Evolutionary conservation across 2,888 invertebrate genomes (phyloP), one percentile per base, ranked within the genome.

Genomic region (Euplexia lucipara): DNA sequence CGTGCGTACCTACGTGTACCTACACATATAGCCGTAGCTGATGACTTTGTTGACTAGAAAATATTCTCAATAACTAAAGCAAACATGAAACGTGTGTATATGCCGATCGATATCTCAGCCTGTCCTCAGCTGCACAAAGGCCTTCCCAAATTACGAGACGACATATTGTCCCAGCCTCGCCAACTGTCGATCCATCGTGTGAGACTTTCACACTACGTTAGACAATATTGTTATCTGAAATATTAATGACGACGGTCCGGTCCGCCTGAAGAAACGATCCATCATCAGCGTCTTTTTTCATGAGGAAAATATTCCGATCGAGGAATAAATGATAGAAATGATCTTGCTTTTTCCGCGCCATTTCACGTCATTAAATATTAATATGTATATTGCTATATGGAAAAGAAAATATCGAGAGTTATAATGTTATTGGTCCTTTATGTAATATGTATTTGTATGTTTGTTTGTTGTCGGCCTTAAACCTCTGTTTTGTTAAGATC

Each of bases 221-320:
- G 32, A 49, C 70, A 67, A 70, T 74, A 66, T 74, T 58, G 57
- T 51, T 70, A 70, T 70, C 70, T 70, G 39, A 47, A 65, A 70
- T 57, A 70, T 70, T 74, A 70, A 70, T 74, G 74, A 47, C 45
- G 41, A 18, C 20, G 20, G 16, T 47, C 42, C 37, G 26, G 14
- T 32, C 16, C 22, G 8, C 14, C 8, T 2, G 12, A 30, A 12
- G n/a, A n/a, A 54, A 34, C 70, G 20, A 74, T 74, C 59, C 37
- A 74, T 74, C 68, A 67, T 58, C 58, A 66, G 42, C 32, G 20
- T n/a, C 7, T 52, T 74, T 57, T 41, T 74, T 66, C 70, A 42
- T 12, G 51, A 58, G 41, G 41, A 52, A 67, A 74, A 48, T 52
- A 74, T 73, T 34, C 35, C 47, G 64, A 48, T 35, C 14, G 53